Evolutionary conservation across 2,797 vertebrate genomes (phyloP), one percentile per base, ranked within the genome.

Genomic region (Halcyon badia): DNA sequence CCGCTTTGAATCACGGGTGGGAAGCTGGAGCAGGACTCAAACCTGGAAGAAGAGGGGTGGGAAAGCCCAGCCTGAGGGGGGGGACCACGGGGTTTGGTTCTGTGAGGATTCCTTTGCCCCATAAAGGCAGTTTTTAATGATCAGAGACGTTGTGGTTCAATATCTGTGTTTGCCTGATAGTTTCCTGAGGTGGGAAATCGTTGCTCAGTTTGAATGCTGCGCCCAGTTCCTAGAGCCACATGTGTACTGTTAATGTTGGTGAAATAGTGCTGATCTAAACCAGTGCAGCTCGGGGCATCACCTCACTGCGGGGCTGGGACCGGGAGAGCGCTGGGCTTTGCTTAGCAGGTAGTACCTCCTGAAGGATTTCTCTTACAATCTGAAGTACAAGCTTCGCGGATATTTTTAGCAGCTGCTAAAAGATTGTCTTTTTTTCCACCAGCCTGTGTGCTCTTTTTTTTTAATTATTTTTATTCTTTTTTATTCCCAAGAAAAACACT

Each of bases 321-420:
- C 62, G 65, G 26, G 86, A 73, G 78, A 87, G 24, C 1, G 2
- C 73, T 76, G 83, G 60, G 15, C 6, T 68, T 79, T 79, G 66
- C 71, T 77, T 46, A 84, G 48, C 84, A 89, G 75, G 61, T 7
- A 77, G 14, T 14, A 31, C 56, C 44, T 80, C 80, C 71, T 71
- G 76, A 83, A 81, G 58, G 85, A 58, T 78, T 86, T 69, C 87
- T 71, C 19, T 52, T 87, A 41, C 70, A 64, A 31, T 79, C 68
- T 89, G 81, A 58, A 83, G 56, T 21, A n/a, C 26, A 37, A 83
- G 28, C 48, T 56, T 73, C 22, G n/a, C 21, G 71, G 60, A 5
- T 92, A 83, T 89, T 96, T 93, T 91, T 96, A 92, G 91, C 77
- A 83, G 60, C 83, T 92, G 46, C 57, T 73, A 52, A 66, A 72